These are phyloP conservation scores for Rhinolophus sinicus DNA, from an alignment of 2,113 vertebrate species.

Conservation along the genomic window DNA sequence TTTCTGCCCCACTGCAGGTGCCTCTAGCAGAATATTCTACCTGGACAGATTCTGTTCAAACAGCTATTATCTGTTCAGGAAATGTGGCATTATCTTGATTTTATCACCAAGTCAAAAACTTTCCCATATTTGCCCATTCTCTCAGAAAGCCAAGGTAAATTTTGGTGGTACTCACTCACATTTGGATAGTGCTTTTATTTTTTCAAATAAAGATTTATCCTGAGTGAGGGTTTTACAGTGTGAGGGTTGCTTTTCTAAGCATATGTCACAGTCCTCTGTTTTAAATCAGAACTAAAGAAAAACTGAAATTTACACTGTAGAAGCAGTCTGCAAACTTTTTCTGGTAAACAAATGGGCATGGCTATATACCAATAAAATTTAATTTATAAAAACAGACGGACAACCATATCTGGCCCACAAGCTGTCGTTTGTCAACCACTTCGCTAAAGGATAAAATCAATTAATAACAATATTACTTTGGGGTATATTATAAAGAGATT, in stretches of 20 bases:
- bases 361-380: neutral
- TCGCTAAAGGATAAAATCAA: neutral
- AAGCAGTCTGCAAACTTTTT: neutral
- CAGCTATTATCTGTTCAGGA: neutral
- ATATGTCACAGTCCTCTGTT: neutral
- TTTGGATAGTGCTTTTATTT: neutral
- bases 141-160: conserved; percentile 29
- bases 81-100: neutral
- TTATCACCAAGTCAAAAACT: neutral
- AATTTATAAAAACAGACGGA: conserved; percentile 35
- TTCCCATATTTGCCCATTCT: neutral
- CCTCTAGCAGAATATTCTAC: neutral
- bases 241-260: conserved; percentile 9
- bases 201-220: neutral
- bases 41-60: neutral
- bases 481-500: neutral
- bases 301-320: neutral
- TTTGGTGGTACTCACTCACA: neutral
- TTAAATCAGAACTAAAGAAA: conserved; percentile 20
- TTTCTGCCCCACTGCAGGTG: neutral
- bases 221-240: neutral
- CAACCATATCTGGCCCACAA: neutral
- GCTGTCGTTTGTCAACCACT: neutral
- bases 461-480: neutral
- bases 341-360: neutral